A percentile compares a stretch with the other conserved stretches of the same genome.
These are phyloP conservation scores for Eucera pruinosa DNA, from an alignment of 2,888 invertebrate species.

Conservation along the genomic window DNA sequence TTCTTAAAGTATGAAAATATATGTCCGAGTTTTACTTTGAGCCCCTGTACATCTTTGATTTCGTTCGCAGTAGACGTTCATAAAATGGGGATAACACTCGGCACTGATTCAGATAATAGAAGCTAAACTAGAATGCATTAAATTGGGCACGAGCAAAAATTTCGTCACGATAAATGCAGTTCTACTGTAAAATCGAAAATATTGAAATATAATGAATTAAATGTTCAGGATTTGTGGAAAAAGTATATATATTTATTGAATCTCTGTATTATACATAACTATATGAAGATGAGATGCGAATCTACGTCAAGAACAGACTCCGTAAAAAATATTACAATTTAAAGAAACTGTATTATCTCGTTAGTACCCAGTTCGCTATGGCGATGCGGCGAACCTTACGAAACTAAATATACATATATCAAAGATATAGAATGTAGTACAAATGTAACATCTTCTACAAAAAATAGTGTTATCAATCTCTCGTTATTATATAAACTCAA, in stretches of 20 bases:
- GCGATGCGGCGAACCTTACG: slow-evolving; percentile 21
- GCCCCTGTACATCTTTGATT: no score
- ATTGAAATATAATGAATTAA: not conserved
- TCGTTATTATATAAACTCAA: slow-evolving; percentile 42
- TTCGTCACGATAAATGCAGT: no score
- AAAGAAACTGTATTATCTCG: slow-evolving; percentile 52
- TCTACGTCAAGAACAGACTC: slow-evolving; percentile 45
- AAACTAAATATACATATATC: slow-evolving; percentile 36
- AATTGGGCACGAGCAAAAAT: no score
- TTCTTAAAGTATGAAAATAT: no score
- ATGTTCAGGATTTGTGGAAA: slow-evolving; percentile 54
- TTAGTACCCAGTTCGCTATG: slow-evolving; percentile 52
- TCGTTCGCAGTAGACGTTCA: not conserved
- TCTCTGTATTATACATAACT: slow-evolving; percentile 67
- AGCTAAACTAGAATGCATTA: no score
- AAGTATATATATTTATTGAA: slow-evolving; percentile 72
- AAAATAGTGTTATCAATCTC: slow-evolving; percentile 54
- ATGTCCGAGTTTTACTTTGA: no score
- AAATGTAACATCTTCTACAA: slow-evolving; percentile 61
- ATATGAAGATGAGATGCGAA: slow-evolving; percentile 67
- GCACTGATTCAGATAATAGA: no score
- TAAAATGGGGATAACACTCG: no score
- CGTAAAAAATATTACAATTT: slow-evolving; percentile 52
- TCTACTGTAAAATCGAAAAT: no score
- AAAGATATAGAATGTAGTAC: slow-evolving; percentile 47